Base-by-base conservation (phyloP, 2,888 invertebrate genomes). In the Zygothrica quintamaculata region DNA sequence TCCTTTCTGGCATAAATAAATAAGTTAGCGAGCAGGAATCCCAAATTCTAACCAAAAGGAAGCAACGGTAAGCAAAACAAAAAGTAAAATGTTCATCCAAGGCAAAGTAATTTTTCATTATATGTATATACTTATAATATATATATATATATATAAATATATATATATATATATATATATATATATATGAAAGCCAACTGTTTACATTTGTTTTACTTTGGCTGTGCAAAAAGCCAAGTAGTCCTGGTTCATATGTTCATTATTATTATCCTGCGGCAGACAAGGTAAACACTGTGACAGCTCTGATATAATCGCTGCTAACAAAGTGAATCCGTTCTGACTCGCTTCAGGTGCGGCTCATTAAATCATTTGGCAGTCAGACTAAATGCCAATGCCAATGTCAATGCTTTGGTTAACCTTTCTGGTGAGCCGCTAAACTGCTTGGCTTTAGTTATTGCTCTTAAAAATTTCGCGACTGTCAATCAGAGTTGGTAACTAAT, bases 121-220 rank as follows among this genome's bases (percentile, higher is more conserved):
- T 60, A 58, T 39, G 51, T n/a, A n/a, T n/a, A n/a, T n/a, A n/a
- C n/a, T n/a, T n/a, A n/a, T n/a, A n/a, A n/a, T n/a, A n/a, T n/a
- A n/a, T n/a, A n/a, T n/a, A n/a, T n/a, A n/a, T n/a, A n/a, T n/a
- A n/a, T n/a, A n/a, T n/a, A n/a, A n/a, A n/a, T n/a, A n/a, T n/a
- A n/a, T n/a, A n/a, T n/a, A n/a, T n/a, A n/a, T n/a, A n/a, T n/a
- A n/a, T n/a, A n/a, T n/a, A n/a, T n/a, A n/a, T n/a, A n/a, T n/a
- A n/a, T n/a, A n/a, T n/a, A n/a, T n/a, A n/a, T n/a, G n/a, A 82
- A 72, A 74, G 78, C 76, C 78, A 80, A 80, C 84, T 76, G 81
- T 78, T 81, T 82, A 82, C 84, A 81, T 82, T 81, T 76, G 71
- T 80, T 70, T 73, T 57, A 47, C 68, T 62, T 56, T 40, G 61